Base-by-base conservation (phyloP, 2,888 invertebrate genomes). In the Drosophila merina region DNA sequence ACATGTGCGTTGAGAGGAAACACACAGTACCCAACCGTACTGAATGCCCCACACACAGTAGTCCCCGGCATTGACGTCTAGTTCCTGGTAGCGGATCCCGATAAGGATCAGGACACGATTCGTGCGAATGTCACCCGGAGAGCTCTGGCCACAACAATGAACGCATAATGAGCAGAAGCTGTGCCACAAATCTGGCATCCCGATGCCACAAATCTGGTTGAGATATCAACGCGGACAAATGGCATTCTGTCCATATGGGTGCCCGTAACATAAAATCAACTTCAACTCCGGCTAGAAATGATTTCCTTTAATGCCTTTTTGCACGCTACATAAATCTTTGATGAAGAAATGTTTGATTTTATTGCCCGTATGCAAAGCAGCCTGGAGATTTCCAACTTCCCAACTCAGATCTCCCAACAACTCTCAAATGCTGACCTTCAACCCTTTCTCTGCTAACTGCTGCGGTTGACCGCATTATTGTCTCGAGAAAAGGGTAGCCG, bases 401-500 rank as follows among this genome's bases (percentile, higher is more conserved):
- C 45, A 44, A 54, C 54, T 67, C 45, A 6, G 14, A 40, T 40
- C 36, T 4, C 14, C 14, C 14, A 14, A 14, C 12, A 45, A 45
- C 48, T 28, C 26, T 31, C 33, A 25, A 36, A 25, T 40, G 38
- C 74, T 86, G 86, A 89, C 86, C 89, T 77, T 83, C 81, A 79
- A 88, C 76, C 89, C 86, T 54, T 67, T 57, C 45, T 55, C 47
- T 56, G 47, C 60, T 69, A 76, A 73, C 71, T 68, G 52, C 77
- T 89, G 89, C 76, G 88, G 88, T 88, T 88, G 88, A 88, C 88
- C 88, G 89, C 89, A 81, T 89, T 81, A 69, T 40, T 62, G 45
- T 50, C 47, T 47, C 26, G 50, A 44, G 28, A 45, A 30, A 51
- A 38, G 54, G 69, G 45, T 51, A 54, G 48, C 30, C 42, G 48